Evolutionary conservation across 2,113 vertebrate genomes (phyloP), one percentile per base, ranked within the genome.

Genomic region (Osmerus eperlanus): DNA sequence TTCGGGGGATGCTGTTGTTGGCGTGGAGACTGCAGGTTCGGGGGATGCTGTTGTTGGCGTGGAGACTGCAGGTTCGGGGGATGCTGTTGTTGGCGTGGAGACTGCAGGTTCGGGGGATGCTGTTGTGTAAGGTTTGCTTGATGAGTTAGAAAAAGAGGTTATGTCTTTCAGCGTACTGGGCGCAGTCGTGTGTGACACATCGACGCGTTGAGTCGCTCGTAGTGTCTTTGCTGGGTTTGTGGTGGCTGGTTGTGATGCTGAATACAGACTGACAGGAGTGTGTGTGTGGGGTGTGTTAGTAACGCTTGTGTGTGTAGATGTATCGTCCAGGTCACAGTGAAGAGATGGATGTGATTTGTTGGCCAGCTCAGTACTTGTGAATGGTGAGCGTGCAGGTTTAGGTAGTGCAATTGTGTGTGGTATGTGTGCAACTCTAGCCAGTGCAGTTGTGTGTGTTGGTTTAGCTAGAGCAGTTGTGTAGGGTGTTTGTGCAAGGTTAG

Each of bases 381-480:
- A 67, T 21, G 52, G 72, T 68, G 29, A 16, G 41, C 23, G 71
- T 72, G 68, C 69, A 60, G 66, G 67, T 79, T 82, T 76, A 70
- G 51, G n/a, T 21, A 65, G 47, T 7, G 47, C 54, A 72, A 74
- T 73, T 61, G 63, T 61, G 54, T 75, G 65, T 63, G 69, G 68
- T 63, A 47, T 77, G 36, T 64, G 32, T 64, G 28, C 16, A 32
- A 16, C 16, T 36, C 18, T 63, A 29, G 16, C 7, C 23, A 12
- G 61, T 29, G 8, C 36, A 41, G 70, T 69, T 52, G 36, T 41
- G 36, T 41, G 29, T 2, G 74, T 54, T 14, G 52, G 52, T 3
- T 54, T 54, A 54, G 11, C 12, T 54, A 14, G 52, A 54, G 9
- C 53, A 5, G 15, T 32, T 54, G 60, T 29, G n/a, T 8, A 13